Conservation (phyloP, 2,888 invertebrate genomes). For the Drosophila crucigera region DNA sequence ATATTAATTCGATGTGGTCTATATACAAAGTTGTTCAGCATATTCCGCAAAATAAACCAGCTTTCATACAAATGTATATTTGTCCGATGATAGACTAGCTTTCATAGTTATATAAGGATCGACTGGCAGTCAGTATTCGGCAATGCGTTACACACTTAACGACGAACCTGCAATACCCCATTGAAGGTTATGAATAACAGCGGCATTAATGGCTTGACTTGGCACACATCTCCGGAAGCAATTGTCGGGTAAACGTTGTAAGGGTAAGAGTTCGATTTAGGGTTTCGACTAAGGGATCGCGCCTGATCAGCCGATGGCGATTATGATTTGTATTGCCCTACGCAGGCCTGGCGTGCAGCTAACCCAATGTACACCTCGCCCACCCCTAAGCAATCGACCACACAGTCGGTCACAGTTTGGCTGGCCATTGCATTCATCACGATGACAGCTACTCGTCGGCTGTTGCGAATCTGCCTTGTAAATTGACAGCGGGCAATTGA, state of each 20-base stretch:
- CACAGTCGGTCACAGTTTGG: slow-evolving; percentile 29
- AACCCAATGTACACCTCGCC: neutral
- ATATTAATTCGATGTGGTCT: accelerated
- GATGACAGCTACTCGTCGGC: slow-evolving; percentile 76
- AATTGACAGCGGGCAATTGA: slow-evolving; percentile 84
- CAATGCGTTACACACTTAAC: neutral
- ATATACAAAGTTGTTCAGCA: neutral
- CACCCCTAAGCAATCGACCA: slow-evolving; percentile 30
- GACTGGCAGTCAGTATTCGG: neutral
- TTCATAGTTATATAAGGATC: neutral
- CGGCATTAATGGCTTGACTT: slow-evolving; percentile 56
- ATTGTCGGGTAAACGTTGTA: slow-evolving; percentile 28
- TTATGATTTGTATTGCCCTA: slow-evolving; percentile 67
- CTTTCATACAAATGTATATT: neutral
- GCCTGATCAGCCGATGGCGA: slow-evolving; percentile 63
- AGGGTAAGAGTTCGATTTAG: slow-evolving; percentile 31
- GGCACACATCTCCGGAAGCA: slow-evolving; percentile 82
- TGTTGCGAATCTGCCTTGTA: slow-evolving; percentile 67
- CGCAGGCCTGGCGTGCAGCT: slow-evolving; percentile 5
- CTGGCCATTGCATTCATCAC: slow-evolving; percentile 70
- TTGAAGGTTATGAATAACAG: neutral
- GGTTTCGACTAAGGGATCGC: slow-evolving; percentile 58
- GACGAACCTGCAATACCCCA: neutral
- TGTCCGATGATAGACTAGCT: neutral
- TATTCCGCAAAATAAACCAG: neutral